Percentiles rank a stretch among this genome's conserved stretches.
Conservation (phyloP, 2,113 vertebrate species). For the Hemiscyllium ocellatum region DNA sequence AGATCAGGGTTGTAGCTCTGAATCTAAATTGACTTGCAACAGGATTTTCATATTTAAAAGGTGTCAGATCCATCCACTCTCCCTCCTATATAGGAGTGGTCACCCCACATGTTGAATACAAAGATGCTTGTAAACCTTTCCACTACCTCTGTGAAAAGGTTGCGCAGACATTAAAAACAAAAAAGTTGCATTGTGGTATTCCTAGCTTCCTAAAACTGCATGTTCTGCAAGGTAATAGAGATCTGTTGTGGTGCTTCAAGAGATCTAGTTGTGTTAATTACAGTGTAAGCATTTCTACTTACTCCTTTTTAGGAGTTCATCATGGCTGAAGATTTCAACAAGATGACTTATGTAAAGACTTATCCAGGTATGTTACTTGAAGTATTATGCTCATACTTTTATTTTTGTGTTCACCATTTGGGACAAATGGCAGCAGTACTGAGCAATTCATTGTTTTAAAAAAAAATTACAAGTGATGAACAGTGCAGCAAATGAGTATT, state of each 20-base stretch:
- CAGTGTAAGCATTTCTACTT: slow-evolving; percentile 26
- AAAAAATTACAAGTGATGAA: not conserved
- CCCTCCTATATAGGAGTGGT: not conserved
- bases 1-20: not conserved
- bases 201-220: not conserved
- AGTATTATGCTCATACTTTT: not conserved
- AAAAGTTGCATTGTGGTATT: not conserved
- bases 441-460: not conserved
- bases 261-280: not conserved
- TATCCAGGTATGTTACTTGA: slow-evolving; percentile 79
- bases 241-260: not conserved
- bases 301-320: slow-evolving; percentile 76
- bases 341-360: slow-evolving; percentile 95
- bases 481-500: not conserved
- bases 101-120: not conserved
- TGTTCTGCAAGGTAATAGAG: not conserved
- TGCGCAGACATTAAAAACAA: not conserved
- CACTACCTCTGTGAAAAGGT: too few relatives aligned
- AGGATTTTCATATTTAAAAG: not conserved
- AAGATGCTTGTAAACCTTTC: not conserved
- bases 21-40: not conserved
- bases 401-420: not conserved
- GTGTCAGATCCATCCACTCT: not conserved
- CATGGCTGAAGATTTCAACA: slow-evolving; percentile 97
- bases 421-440: not conserved